Evolutionary conservation across 2,797 vertebrate species (phyloP), one percentile per base, ranked within the genome.

Genomic region (Apodemus agrarius): DNA sequence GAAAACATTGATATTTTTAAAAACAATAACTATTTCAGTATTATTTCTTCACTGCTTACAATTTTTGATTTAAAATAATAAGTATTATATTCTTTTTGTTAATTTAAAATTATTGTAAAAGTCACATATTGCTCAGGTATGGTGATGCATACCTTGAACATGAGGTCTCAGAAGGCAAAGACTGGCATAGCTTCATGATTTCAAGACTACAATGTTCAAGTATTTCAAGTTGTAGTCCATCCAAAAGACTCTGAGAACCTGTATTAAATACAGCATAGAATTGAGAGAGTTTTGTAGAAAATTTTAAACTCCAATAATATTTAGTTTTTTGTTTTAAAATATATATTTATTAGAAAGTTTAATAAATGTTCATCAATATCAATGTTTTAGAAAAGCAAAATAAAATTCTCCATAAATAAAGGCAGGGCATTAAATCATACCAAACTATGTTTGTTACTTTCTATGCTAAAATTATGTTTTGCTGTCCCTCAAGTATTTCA

Each of bases 51-150:
- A 65, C 34, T 49, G 72, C 79, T 90, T 61, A 17, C 1, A 75
- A 0, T 43, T 95, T 87, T 17, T 2, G 74, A 1, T 49, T 94
- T 88, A 43, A 52, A 79, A 72, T 29, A 67, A n/a, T 69, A 54
- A 87, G 17, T 11, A 46, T 63, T 46, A 31, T 40, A 21, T 31
- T 31, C 3, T 40, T 93, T 93, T 84, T 89, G 13, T 61, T 74
- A 57, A 81, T 40, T 67, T 91, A 14, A 12, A 82, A 37, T 95
- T 84, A 11, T 19, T 96, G 78, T 79, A 85, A 89, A 46, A 90
- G 46, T 57, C 46, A 74, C 9, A 6, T 72, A 24, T 57, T 72
- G 34, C 8, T 26, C 1, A 49, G 43, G 1, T 34, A 3, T 49
- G 11, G 19, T 67, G 21, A 49, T 34, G 3, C 43, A 49, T 85